Conservation (phyloP, 1,140 invertebrate genomes). For the Teleopsis dalmanni region DNA sequence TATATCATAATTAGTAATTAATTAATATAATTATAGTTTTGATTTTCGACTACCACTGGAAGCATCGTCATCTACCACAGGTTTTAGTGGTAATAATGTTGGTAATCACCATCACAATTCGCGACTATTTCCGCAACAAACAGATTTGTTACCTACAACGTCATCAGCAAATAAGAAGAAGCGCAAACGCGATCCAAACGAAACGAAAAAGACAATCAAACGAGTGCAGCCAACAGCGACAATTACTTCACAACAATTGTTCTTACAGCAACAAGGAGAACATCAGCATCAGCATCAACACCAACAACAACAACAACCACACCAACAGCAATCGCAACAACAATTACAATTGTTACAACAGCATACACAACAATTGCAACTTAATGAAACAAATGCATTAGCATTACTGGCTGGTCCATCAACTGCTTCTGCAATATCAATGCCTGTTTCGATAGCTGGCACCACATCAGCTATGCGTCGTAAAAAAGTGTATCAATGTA, state of each 20-base stretch:
- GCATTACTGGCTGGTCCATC: slow-evolving; percentile 31
- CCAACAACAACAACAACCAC: slow-evolving; percentile 3
- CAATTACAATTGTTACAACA: background rate
- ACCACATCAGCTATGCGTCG: slow-evolving; percentile 15
- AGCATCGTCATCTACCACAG: slow-evolving; percentile 5
- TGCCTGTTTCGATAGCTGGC: background rate
- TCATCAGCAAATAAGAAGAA: slow-evolving; percentile 12
- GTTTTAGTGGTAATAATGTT: slow-evolving; percentile 6
- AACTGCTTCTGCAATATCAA: slow-evolving; percentile 14
- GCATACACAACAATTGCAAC: background rate
- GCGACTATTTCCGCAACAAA: slow-evolving; percentile 7
- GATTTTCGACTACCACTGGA: slow-evolving; percentile 24
- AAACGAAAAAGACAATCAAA: slow-evolving; percentile 6
- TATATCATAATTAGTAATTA: background rate
- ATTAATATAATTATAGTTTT: slow-evolving; percentile 21
- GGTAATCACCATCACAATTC: slow-evolving; percentile 6
- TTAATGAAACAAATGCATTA: background rate
- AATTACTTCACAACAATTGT: slow-evolving; percentile 24
- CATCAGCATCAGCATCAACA: slow-evolving; percentile 2
- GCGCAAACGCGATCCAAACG: slow-evolving; percentile 16
- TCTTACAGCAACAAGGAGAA: slow-evolving; percentile 8
- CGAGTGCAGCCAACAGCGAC: slow-evolving; percentile 18
- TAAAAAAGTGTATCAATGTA: slow-evolving; percentile 35
- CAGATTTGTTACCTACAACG: slow-evolving; percentile 13
- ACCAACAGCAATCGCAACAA: slow-evolving; percentile 9